Conservation (phyloP, 2,888 invertebrate species). For the Parthenolecanium corni region DNA sequence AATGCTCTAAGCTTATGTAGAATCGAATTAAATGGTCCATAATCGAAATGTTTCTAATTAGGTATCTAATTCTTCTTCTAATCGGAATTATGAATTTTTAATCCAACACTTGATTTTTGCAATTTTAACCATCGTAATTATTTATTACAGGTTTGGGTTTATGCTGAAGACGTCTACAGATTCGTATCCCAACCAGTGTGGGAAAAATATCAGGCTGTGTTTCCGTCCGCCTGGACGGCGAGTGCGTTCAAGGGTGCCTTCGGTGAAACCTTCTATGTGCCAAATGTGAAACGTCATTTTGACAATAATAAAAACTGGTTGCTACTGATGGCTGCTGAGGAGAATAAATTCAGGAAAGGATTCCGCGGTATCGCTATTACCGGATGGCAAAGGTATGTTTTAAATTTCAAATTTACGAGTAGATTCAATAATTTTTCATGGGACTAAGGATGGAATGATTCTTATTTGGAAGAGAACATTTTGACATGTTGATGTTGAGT, state of each 20-base stretch:
- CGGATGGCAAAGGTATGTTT: constrained; percentile 46
- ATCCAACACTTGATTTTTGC: not conserved
- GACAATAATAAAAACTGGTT: constrained; percentile 61
- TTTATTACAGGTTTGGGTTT: constrained; percentile 52
- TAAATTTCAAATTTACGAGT: too few species aligned
- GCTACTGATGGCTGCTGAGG: constrained; percentile 51
- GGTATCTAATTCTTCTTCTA: too few species aligned
- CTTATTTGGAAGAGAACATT: too few species aligned
- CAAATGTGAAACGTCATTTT: constrained; percentile 53
- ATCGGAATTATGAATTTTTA: too few species aligned
- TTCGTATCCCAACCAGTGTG: constrained; percentile 45
- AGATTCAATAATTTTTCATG: too few species aligned
- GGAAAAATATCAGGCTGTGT: constrained; percentile 56
- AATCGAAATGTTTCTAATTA: too few species aligned
- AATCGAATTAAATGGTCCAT: too few species aligned
- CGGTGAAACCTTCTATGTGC: constrained; percentile 55
- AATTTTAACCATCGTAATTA: not conserved
- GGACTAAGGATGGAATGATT: too few species aligned
- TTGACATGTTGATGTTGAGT: too few species aligned
- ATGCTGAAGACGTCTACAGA: constrained; percentile 56
- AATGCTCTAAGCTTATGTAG: too few species aligned
- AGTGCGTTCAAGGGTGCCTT: constrained; percentile 66
- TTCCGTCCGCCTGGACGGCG: constrained; percentile 58
- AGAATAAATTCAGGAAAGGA: constrained; percentile 43
- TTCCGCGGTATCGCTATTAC: constrained; percentile 47